These are phyloP conservation scores for Poeciliopsis turneri DNA, from an alignment of 2,797 vertebrate genomes.

Conservation along the genomic window DNA sequence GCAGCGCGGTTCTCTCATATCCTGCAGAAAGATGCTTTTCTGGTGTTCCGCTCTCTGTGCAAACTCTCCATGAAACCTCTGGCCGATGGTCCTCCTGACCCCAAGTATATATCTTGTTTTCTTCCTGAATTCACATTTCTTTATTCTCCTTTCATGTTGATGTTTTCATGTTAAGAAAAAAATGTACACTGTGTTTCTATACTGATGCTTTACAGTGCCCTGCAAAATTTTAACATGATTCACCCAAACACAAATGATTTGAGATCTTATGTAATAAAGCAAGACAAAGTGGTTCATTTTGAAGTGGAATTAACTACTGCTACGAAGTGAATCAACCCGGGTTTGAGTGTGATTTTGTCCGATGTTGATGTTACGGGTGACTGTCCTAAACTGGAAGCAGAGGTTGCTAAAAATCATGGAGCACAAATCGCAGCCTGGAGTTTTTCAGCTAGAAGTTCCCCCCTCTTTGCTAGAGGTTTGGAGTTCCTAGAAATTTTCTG, in stretches of 20 bases:
- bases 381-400: no score
- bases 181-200: neutral
- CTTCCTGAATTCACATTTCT: neutral
- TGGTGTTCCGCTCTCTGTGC: constrained; percentile 96
- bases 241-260: neutral
- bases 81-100: constrained; percentile 95
- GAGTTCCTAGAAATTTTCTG: no score
- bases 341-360: no score
- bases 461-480: no score
- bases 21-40: constrained; percentile 96
- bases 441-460: no score
- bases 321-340: no score
- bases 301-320: neutral
- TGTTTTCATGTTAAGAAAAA: neutral
- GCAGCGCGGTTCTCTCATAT: constrained; percentile 91
- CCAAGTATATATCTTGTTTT: constrained; percentile 83
- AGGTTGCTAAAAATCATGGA: no score
- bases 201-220: neutral
- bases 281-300: neutral
- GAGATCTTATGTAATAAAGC: neutral
- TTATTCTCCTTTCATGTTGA: neutral
- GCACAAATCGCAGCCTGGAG: no score
- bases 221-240: neutral
- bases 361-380: no score
- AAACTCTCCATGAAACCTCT: constrained; percentile 99